A percentile compares a stretch with the other conserved stretches of the same genome.
Evolutionary conservation across 2,113 vertebrate genomes (phyloP).

Genomic region (Epinephelus fuscoguttatus): DNA sequence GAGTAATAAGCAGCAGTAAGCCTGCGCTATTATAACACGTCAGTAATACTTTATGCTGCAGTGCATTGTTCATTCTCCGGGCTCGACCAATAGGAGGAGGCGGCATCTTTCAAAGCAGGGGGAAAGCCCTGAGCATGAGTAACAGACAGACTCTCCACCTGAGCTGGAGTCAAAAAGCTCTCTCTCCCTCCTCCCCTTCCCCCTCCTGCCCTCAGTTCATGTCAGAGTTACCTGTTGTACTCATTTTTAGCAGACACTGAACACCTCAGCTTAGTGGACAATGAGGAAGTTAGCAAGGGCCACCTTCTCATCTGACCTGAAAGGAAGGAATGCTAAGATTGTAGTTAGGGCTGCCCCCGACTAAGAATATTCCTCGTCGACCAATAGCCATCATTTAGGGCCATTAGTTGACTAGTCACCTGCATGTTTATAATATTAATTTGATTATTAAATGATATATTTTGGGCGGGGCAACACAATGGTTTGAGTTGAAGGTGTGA

Average conservation of each 20-base stretch:
- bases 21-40: conserved; percentile 25
- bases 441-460: no score
- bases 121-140: conserved; percentile 57
- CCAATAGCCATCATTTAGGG: no score
- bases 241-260: conserved; percentile 45
- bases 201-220: conserved; percentile 30
- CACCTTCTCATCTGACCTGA: conserved; percentile 29
- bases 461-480: no score
- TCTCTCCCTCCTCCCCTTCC: not conserved
- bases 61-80: conserved; percentile 39
- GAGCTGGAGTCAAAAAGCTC: conserved; percentile 25
- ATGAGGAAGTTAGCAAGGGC: conserved; percentile 27
- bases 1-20: conserved; percentile 26
- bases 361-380: no score
- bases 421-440: no score
- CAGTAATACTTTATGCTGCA: conserved; percentile 24
- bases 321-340: conserved; percentile 23
- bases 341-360: not conserved
- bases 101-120: conserved; percentile 66
- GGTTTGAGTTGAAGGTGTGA: no score
- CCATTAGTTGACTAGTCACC: no score
- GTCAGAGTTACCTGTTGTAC: conserved; percentile 49
- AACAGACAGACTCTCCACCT: conserved; percentile 38
- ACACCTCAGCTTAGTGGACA: conserved; percentile 49
- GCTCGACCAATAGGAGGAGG: conserved; percentile 60